Evolutionary conservation across 2,797 vertebrate genomes (phyloP).

Genomic region (Urocyon cinereoargenteus): DNA sequence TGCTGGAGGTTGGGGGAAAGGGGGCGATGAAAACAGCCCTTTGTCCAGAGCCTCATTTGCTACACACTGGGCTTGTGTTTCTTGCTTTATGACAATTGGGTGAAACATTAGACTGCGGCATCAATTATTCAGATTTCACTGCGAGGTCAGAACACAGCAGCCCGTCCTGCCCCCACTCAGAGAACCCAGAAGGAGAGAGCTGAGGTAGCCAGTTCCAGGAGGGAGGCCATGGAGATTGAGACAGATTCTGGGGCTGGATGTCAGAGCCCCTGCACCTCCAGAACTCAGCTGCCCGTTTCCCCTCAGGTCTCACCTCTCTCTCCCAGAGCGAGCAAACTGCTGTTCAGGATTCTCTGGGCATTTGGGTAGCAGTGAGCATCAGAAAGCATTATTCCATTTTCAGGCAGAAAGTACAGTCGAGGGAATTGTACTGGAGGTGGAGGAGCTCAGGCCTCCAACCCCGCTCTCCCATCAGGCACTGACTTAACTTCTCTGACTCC

Average conservation of each 20-base stretch:
- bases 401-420: neutral
- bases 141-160: conserved; percentile 51
- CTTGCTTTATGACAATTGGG: conserved; percentile 77
- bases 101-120: conserved; percentile 75
- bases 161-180: neutral
- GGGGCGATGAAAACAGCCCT: conserved; percentile 76
- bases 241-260: no score
- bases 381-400: neutral
- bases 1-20: conserved; percentile 54
- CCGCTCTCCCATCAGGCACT: neutral
- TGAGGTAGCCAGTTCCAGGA: neutral
- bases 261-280: neutral
- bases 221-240: neutral
- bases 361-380: neutral
- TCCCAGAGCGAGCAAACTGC: fast-evolving
- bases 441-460: neutral
- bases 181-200: neutral
- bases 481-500: neutral
- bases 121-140: conserved; percentile 82
- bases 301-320: neutral
- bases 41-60: conserved; percentile 64
- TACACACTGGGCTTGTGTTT: conserved; percentile 82
- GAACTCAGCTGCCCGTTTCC: neutral
- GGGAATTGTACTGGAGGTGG: neutral
- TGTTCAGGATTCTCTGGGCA: neutral